These are phyloP conservation scores for Empis stercorea DNA, from an alignment of 2,888 invertebrate genomes.

Conservation along the genomic window DNA sequence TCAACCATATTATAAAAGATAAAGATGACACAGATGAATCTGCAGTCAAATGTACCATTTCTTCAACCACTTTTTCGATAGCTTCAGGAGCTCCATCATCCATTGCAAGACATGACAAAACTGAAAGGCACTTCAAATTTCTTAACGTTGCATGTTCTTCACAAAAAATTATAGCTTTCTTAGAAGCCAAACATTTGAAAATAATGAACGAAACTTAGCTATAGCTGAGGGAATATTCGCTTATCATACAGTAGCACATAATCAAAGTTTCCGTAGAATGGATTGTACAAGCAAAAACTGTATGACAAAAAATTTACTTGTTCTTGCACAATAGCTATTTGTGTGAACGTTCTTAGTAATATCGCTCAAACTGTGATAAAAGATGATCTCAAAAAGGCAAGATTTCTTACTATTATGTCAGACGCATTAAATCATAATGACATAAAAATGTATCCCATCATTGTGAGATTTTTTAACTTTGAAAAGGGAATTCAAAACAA, in stretches of 20 bases:
- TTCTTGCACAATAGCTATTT: not conserved
- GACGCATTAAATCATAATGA: conserved; percentile 14
- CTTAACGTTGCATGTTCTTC: not conserved
- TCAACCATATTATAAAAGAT: not conserved
- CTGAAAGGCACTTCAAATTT: not conserved
- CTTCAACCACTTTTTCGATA: not conserved
- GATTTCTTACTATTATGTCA: conserved; percentile 7
- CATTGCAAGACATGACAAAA: not conserved
- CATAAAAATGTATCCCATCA: conserved; percentile 13
- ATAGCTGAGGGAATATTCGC: conserved; percentile 7
- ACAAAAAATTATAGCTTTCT: not conserved
- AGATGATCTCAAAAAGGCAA: not conserved
- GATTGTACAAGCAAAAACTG: conserved; percentile 6
- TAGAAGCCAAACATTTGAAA: not conserved
- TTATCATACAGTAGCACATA: conserved; percentile 9
- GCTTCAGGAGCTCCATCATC: not conserved
- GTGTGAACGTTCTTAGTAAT: not conserved
- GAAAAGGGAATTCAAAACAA: no score
- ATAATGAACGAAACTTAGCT: not conserved
- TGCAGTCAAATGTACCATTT: not conserved
- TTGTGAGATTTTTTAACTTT: conserved; percentile 2
- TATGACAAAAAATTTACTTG: conserved; percentile 7
- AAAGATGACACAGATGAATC: not conserved
- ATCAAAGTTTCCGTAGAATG: conserved; percentile 11
- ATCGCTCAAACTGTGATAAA: not conserved